Percentiles rank a stretch among this genome's conserved stretches.
These are phyloP conservation scores for Zalophus californianus DNA, from an alignment of 2,797 vertebrate species.

Conservation along the genomic window DNA sequence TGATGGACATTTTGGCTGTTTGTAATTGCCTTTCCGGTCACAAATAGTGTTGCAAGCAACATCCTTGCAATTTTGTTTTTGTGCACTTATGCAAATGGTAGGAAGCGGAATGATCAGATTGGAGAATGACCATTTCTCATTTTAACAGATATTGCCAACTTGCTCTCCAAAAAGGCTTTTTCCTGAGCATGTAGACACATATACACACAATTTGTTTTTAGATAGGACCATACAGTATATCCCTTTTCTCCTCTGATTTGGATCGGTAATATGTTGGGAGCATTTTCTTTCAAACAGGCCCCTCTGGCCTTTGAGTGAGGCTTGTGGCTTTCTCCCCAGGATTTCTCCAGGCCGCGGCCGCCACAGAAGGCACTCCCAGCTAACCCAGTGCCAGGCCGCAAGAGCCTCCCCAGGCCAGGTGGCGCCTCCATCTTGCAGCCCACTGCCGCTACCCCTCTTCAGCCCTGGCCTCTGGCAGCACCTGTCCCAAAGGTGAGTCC, in stretches of 20 bases:
- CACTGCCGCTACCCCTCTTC: background rate
- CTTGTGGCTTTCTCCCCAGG: slow-evolving; percentile 74
- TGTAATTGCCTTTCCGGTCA: background rate
- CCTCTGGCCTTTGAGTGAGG: slow-evolving; percentile 21
- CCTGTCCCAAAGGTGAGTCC: slow-evolving; percentile 75
- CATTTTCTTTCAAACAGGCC: background rate
- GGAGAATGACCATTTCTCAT: background rate
- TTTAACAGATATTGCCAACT: background rate
- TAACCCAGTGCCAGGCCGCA: slow-evolving; percentile 84
- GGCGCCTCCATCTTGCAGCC: slow-evolving; percentile 15
- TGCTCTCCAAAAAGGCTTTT: background rate
- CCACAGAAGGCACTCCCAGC: slow-evolving; percentile 89
- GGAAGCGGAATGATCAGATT: background rate
- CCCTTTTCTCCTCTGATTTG: background rate
- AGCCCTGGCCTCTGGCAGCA: background rate
- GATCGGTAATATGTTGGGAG: background rate
- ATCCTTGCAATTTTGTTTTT: background rate
- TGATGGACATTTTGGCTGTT: background rate
- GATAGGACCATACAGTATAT: background rate
- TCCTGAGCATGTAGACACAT: background rate
- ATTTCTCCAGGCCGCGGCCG: slow-evolving; percentile 83
- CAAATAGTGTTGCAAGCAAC: too few species aligned
- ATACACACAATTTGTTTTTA: background rate
- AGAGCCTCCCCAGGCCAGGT: slow-evolving; percentile 35
- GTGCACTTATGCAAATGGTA: background rate